Conservation (phyloP, 2,113 vertebrate species). For the Diglossa brunneiventris region DNA sequence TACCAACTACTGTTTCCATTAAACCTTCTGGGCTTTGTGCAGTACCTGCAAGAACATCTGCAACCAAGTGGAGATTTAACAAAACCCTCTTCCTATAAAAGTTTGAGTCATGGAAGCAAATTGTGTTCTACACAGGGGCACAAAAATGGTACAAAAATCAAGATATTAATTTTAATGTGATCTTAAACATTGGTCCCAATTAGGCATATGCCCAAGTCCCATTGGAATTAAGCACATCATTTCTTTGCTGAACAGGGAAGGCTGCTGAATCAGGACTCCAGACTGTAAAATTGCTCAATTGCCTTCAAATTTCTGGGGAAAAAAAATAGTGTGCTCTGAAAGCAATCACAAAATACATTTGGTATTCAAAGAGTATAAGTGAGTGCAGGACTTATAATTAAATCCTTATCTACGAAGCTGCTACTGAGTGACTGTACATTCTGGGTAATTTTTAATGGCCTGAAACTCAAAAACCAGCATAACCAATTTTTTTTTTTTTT, state of each 20-base stretch:
- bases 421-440: slow-evolving; percentile 62
- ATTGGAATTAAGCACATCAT: slow-evolving; percentile 51
- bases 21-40: neutral
- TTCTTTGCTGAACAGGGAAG: slow-evolving; percentile 49
- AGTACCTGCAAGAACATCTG: neutral
- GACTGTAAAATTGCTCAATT: slow-evolving; percentile 68
- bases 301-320: slow-evolving; percentile 61
- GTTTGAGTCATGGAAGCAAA: neutral
- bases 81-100: neutral
- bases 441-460: slow-evolving; percentile 68
- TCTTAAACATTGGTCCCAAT: slow-evolving; percentile 54
- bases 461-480: slow-evolving; percentile 58
- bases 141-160: slow-evolving; percentile 21
- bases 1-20: neutral
- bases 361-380: slow-evolving; percentile 67
- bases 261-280: slow-evolving; percentile 66
- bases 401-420: slow-evolving; percentile 63
- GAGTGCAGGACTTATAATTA: slow-evolving; percentile 64
- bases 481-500: neutral
- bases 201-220: slow-evolving; percentile 37
- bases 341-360: slow-evolving; percentile 67
- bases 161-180: slow-evolving; percentile 60
- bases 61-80: neutral
- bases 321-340: slow-evolving; percentile 56
- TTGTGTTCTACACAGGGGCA: neutral